Evolutionary conservation across 2,888 invertebrate genomes (phyloP).

Genomic region (Melinaea marsaeus): DNA sequence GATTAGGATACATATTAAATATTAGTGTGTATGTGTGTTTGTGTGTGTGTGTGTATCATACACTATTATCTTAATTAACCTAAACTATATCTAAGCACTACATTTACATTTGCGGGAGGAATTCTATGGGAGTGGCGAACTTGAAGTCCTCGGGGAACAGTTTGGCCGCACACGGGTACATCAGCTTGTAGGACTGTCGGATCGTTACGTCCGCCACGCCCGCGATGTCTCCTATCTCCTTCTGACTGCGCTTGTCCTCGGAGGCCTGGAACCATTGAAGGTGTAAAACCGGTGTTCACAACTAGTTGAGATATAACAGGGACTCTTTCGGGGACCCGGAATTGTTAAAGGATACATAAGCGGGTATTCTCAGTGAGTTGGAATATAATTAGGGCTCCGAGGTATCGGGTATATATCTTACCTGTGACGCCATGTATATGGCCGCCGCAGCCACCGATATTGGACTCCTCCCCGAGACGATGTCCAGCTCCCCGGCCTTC

Average conservation of each 20-base stretch:
- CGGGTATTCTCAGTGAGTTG: no score
- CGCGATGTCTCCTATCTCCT: conserved; percentile 98
- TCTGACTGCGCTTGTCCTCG: conserved; percentile 94
- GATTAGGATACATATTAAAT: no score
- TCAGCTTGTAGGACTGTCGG: conserved; percentile 96
- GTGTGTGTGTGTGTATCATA: neutral
- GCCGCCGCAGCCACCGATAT: conserved; percentile 99
- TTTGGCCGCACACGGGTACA: conserved; percentile 95
- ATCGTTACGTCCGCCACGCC: conserved; percentile 99
- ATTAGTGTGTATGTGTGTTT: no score
- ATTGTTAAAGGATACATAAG: no score
- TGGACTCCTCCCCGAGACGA: conserved; percentile 98
- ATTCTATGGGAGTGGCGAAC: conserved; percentile 95
- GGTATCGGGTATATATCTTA: conserved; percentile 39
- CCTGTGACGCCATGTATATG: conserved; percentile 99
- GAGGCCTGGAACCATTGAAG: conserved; percentile 82
- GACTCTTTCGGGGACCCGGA: no score
- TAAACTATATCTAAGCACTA: conserved; percentile 3
- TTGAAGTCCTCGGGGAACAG: conserved; percentile 98
- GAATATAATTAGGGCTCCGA: no score
- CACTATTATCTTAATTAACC: conserved; percentile 1
- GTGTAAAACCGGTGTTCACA: neutral
- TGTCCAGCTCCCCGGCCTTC: conserved; percentile 97
- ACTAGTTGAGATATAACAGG: neutral
- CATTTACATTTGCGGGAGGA: conserved; percentile 89